These are phyloP conservation scores for Nothoprocta pentlandii DNA, from an alignment of 2,113 vertebrate species.

Conservation along the genomic window DNA sequence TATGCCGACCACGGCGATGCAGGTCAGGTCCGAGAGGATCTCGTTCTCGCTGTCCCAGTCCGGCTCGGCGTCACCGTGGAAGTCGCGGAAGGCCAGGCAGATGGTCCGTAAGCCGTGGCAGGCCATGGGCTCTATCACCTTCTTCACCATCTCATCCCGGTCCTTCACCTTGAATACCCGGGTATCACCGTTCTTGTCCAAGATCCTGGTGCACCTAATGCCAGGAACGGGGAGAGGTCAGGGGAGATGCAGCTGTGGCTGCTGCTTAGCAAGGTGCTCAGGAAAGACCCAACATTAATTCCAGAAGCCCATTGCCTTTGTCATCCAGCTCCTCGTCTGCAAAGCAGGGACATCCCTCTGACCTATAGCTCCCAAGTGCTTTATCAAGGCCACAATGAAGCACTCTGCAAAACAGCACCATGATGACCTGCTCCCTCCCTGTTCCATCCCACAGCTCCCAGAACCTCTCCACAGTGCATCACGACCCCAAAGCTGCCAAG, in stretches of 20 bases:
- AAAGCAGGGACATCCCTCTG: rapidly evolving
- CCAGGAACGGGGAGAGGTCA: rapidly evolving
- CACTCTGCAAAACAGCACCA: rapidly evolving
- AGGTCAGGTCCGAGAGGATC: slow-evolving; percentile 90
- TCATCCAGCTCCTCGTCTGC: not conserved
- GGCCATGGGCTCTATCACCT: slow-evolving; percentile 97
- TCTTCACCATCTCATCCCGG: slow-evolving; percentile 92
- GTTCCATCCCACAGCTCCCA: not conserved
- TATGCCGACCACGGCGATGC: slow-evolving; percentile 92
- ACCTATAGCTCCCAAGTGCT: not conserved
- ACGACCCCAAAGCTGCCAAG: rapidly evolving
- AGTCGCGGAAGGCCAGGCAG: slow-evolving; percentile 93
- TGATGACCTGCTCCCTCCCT: not conserved
- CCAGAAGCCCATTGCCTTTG: not conserved
- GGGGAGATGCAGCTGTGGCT: not conserved
- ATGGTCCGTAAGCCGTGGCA: slow-evolving; percentile 93
- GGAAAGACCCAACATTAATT: not conserved
- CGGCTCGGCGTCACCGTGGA: slow-evolving; percentile 81
- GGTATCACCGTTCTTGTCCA: slow-evolving; percentile 85
- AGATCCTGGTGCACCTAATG: slow-evolving; percentile 88
- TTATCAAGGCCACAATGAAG: not conserved
- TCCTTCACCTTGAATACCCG: slow-evolving; percentile 89
- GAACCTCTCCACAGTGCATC: rapidly evolving
- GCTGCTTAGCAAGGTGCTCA: not conserved
- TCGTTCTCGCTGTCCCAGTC: slow-evolving; percentile 91